Base-by-base conservation (phyloP, 30 jellyfish, hydroid and myxozoan genomes). In the Aurelia aurita region DNA sequence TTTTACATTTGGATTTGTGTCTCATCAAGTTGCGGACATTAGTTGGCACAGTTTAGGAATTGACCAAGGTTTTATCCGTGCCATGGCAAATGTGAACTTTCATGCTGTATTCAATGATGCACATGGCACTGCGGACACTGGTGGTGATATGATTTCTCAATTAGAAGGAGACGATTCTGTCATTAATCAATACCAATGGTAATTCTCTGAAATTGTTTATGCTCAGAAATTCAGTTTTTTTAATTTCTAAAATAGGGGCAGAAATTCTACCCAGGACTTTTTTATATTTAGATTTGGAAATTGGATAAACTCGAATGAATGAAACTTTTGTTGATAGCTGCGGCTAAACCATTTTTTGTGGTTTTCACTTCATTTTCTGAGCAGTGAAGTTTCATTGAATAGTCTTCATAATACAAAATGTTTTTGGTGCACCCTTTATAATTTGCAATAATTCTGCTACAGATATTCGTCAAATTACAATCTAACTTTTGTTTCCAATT, bases 11-110 rank as follows among this genome's bases (percentile, higher is more conserved):
- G 98, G 98, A 4, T 93, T 46, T 69, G 92, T 93, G 7, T 93
- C 98, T 2, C 98, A 93, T 68, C 97, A 93, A 87, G 90, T 93
- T 29, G 98, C 98, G 3, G 98, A 93, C 73, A 69, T 93, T 9
- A 87, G 96, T 23, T 93, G 98, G 98, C 98, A 93, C 71, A 93
- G 98, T 58, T 73, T 93, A 39, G 98, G 98, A 8, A 80, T 93
- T 62, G 92, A 82, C 43, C 97, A 93, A 57, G 98, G 98, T 5
- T 93, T 93, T 93, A 58, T 93, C 20, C 93, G 89, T 20, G 91
- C 98, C 12, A 93, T 93, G 98, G 98, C 95, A 12, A 62, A 82
- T 32, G 88, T 80, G 59, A 93, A 93, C 75, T 93, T 93, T 57
- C 96, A 87, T 74, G 97, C 89, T 7, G 89, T 76, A n/a, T 93